Evolutionary conservation across 2,113 vertebrate genomes (phyloP).

Genomic region (Excalfactoria chinensis): DNA sequence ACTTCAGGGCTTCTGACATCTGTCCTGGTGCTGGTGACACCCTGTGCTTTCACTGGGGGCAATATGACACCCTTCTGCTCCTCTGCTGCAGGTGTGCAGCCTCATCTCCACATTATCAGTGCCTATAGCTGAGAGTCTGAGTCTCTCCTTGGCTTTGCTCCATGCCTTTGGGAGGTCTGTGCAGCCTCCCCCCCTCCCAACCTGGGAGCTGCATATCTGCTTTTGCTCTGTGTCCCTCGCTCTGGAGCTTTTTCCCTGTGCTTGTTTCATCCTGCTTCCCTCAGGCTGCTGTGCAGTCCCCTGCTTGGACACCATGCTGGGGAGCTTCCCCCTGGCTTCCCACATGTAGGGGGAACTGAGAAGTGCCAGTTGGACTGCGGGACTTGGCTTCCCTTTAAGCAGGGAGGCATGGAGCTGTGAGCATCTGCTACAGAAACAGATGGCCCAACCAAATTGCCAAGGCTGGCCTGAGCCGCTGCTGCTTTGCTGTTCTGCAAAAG

Average conservation of each 20-base stretch:
- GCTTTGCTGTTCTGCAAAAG: neutral
- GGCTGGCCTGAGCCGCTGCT: rapidly evolving
- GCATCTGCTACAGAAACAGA: neutral
- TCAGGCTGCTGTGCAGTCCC: neutral
- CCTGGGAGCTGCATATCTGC: neutral
- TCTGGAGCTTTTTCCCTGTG: neutral
- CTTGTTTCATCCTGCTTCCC: rapidly evolving
- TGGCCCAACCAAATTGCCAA: neutral
- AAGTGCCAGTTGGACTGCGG: neutral
- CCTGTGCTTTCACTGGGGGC: neutral
- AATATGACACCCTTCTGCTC: neutral
- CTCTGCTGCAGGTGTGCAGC: neutral
- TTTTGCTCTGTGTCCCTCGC: neutral
- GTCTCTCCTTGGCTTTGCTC: neutral
- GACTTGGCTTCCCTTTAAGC: neutral
- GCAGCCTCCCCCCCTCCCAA: neutral
- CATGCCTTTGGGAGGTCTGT: neutral
- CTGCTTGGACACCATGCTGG: neutral
- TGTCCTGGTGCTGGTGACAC: neutral
- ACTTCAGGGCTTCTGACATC: neutral
- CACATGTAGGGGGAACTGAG: neutral
- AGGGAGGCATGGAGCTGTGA: too few relatives aligned
- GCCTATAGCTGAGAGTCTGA: neutral
- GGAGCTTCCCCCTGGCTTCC: neutral
- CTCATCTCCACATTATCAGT: neutral